phyloP scores from a whole-genome alignment of 2,888 invertebrate species.

The Acanthosepion lycidas region DNA sequence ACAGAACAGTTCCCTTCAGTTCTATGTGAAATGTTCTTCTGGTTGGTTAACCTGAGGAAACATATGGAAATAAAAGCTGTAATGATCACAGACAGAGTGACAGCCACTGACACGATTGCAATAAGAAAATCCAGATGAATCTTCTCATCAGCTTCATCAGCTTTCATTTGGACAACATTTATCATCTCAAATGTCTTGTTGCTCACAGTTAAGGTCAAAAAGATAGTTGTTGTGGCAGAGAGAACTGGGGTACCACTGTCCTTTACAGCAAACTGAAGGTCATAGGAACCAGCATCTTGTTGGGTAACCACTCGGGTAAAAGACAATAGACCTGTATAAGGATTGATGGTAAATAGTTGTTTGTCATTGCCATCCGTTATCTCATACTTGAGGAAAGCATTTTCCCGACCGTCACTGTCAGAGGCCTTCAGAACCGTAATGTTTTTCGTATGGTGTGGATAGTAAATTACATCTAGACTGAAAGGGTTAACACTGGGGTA shows the following conservation, averaged over 20 bases:
- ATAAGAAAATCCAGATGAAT: background rate
- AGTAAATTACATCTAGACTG: background rate
- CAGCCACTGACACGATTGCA: background rate
- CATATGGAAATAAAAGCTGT: background rate
- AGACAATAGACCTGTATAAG: background rate
- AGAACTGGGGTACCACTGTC: slow-evolving; percentile 21
- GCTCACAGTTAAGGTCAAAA: background rate
- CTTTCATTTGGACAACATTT: slow-evolving; percentile 5
- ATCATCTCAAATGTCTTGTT: background rate
- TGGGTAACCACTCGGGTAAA: background rate
- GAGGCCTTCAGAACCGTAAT: background rate
- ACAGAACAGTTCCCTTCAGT: background rate
- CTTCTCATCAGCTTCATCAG: background rate
- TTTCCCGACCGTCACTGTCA: background rate
- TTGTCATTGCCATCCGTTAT: background rate
- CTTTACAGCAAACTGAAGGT: background rate
- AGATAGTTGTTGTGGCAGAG: background rate
- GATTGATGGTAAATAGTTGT: background rate
- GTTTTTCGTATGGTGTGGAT: background rate
- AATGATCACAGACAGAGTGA: background rate
- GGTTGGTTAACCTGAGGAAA: background rate
- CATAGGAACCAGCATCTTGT: background rate
- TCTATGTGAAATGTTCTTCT: background rate
- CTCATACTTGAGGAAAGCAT: background rate
- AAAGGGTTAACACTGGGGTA: background rate